Evolutionary conservation across 2,888 invertebrate species (phyloP).

Genomic region (Harpalus rufipes): DNA sequence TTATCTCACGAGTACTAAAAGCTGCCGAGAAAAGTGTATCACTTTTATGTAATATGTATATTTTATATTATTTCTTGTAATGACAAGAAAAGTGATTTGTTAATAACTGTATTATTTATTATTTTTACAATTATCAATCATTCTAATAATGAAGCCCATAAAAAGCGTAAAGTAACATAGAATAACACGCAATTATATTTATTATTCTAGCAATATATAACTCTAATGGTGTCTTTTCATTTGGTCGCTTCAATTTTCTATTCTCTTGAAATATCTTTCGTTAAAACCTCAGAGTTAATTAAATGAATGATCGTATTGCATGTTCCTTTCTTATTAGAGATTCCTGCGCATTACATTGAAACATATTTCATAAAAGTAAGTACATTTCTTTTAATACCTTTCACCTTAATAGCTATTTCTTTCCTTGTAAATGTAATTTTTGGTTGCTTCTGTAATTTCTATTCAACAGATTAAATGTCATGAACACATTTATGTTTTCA

Average conservation of each 20-base stretch:
- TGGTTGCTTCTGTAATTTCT: background rate
- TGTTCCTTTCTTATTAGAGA: background rate
- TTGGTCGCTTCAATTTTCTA: background rate
- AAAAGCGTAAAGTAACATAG: background rate
- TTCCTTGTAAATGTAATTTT: background rate
- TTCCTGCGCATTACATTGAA: background rate
- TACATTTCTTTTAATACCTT: constrained; percentile 6
- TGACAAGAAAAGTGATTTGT: no score
- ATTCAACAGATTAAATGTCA: constrained; percentile 3
- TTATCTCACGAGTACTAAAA: no score
- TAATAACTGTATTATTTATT: background rate
- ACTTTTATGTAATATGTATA: no score
- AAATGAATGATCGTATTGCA: background rate
- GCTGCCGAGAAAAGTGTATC: no score
- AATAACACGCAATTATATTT: background rate
- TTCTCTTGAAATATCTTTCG: background rate
- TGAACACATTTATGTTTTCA: background rate
- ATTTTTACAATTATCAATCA: background rate
- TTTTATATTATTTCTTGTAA: background rate
- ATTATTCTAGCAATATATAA: background rate
- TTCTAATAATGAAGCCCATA: background rate
- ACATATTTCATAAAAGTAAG: background rate
- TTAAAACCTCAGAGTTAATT: background rate
- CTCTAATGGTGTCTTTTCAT: background rate
- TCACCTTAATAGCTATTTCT: background rate